These are phyloP conservation scores for Australoheros facetus DNA, from an alignment of 2,797 vertebrate genomes.

Conservation along the genomic window DNA sequence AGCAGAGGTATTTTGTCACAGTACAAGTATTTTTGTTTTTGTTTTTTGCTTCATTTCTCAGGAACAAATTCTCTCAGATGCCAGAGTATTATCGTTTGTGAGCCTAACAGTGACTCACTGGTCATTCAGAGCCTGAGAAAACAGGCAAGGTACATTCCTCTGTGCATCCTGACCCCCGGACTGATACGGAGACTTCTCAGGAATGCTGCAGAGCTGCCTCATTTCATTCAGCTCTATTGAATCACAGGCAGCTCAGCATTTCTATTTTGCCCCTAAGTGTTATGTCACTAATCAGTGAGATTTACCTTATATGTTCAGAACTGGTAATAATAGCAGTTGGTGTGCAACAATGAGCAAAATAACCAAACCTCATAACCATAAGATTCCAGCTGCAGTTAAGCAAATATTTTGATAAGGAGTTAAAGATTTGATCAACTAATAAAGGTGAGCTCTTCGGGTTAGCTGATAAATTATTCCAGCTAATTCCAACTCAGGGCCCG, in stretches of 20 bases:
- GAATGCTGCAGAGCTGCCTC: slow-evolving; percentile 28
- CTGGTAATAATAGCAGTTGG: not conserved
- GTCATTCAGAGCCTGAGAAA: slow-evolving; percentile 60
- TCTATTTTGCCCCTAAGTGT: not conserved
- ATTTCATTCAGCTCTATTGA: slow-evolving; percentile 51
- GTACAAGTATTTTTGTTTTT: slow-evolving; percentile 50
- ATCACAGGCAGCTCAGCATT: slow-evolving; percentile 37
- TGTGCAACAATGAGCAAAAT: not conserved
- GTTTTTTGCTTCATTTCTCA: slow-evolving; percentile 56
- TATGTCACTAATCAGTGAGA: not conserved
- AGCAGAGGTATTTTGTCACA: slow-evolving; percentile 7
- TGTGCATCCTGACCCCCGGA: slow-evolving; percentile 19
- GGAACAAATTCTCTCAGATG: slow-evolving; percentile 33
- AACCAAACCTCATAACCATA: not conserved
- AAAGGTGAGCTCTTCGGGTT: not conserved
- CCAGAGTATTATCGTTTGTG: slow-evolving; percentile 33
- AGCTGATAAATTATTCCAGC: not conserved
- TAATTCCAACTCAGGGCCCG: not conserved
- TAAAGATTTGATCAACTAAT: not conserved
- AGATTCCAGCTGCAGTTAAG: not conserved
- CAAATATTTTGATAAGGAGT: not conserved
- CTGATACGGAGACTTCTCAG: slow-evolving; percentile 23
- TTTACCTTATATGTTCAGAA: slow-evolving; percentile 34
- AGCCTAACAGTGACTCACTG: slow-evolving; percentile 55
- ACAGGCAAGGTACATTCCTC: slow-evolving; percentile 50